Evolutionary conservation across 1,140 invertebrate genomes (phyloP), one percentile per base, ranked within the genome.

Genomic region (Hesperophylax magnus): DNA sequence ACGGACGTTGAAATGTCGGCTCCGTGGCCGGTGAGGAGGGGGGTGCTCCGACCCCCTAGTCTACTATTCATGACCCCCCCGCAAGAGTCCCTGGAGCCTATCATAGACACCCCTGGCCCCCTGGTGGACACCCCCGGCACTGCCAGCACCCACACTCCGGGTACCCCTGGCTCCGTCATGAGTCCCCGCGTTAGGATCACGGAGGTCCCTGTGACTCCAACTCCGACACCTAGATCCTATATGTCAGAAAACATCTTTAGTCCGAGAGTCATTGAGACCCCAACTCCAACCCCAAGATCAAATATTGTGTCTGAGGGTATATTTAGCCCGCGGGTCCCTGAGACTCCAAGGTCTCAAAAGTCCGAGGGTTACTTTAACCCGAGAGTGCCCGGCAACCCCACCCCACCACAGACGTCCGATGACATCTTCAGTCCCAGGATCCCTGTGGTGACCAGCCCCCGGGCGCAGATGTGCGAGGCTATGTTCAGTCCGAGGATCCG

Each of bases 11-110:
- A 17, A 18, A 76, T 76, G 72, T 76, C 72, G 82, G 92, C 91
- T 85, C 93, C 93, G 85, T 94, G 94, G 93, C 92, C 93, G 67
- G 91, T 94, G 79, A 90, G 91, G 84, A 92, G 92, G 81, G 91
- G 93, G 82, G 91, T 92, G 86, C 92, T 93, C 84, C 91, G 91
- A 71, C 91, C 90, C 58, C 86, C 82, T 82, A 90, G 85, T 84
- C 78, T 31, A 18, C 34, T 82, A n/a, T 15, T 31, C 15, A 65
- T 78, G 22, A 60, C 65, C 14, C 65, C 77, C 27, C 67, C 63
- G 15, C 53, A 65, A 11, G 27, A 22, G n/a, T 71, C 65, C 52
- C 69, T 56, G 56, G 61, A 11, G 78, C 87, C 87, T 78, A 87
- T 87, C 67, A 85, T 87, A 0, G 86, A 87, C 79, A 86, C 87